Evolutionary conservation across 2,797 vertebrate species (phyloP).

Genomic region (Hippocampus kuda): DNA sequence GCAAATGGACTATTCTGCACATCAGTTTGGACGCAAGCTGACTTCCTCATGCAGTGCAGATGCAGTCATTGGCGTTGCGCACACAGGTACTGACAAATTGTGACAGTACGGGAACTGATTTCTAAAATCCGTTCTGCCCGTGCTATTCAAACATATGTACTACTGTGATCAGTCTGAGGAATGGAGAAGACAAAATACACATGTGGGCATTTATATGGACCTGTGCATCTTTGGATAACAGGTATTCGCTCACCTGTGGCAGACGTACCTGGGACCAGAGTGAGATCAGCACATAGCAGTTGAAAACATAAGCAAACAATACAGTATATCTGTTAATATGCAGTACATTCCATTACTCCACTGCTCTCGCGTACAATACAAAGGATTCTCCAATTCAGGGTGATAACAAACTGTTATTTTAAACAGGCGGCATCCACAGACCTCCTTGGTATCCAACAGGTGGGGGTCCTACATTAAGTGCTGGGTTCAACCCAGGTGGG

Average conservation of each 20-base stretch:
- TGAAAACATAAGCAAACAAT: background rate
- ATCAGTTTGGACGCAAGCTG: background rate
- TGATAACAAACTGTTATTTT: background rate
- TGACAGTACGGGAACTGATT: background rate
- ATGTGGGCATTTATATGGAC: background rate
- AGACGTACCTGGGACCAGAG: background rate
- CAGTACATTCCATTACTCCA: background rate
- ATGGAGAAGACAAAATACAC: background rate
- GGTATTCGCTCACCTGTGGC: background rate
- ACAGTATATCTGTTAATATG: background rate
- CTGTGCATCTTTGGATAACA: background rate
- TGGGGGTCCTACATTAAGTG: slow-evolving; percentile 17
- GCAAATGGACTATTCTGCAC: background rate
- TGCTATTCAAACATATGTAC: background rate
- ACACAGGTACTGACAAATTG: background rate
- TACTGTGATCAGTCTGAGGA: background rate
- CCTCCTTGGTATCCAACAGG: slow-evolving; percentile 43
- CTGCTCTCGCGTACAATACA: background rate
- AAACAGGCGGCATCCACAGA: slow-evolving; percentile 12
- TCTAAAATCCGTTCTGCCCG: background rate
- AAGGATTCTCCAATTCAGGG: background rate
- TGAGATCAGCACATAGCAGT: background rate
- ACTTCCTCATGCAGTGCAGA: background rate
- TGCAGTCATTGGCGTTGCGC: background rate
- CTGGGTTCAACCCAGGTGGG: slow-evolving; percentile 14